Evolutionary conservation across 2,113 vertebrate species (phyloP), one percentile per base, ranked within the genome.

Genomic region (Sander lucioperca): DNA sequence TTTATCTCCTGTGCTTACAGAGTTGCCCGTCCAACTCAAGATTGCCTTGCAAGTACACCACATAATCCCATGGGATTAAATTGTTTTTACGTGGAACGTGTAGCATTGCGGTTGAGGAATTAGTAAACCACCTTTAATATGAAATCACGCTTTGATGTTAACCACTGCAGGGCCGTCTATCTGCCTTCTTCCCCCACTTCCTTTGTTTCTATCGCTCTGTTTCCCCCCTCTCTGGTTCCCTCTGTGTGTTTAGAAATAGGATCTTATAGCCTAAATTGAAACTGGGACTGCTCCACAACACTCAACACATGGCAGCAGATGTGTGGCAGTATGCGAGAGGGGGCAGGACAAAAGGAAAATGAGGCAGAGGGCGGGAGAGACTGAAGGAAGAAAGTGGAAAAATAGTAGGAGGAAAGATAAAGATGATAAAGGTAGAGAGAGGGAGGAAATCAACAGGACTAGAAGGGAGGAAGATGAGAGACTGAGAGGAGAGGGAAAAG

Each of bases 301-400:
- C 90, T 88, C 88, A 92, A 89, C 94, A 90, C 88, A 91, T 89
- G 84, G 86, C 87, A 91, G 88, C 92, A 93, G 90, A 92, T 94
- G 92, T 87, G 80, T 83, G 45, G 86, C 62, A 84, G 70, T 64
- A 64, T 81, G 77, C 27, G 65, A 69, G 82, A 30, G 61, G 77
- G n/a, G 48, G 53, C 14, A 1, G 72, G 78, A 48, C 3, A 80
- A 36, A 59, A 23, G 87, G 57, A 53, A 85, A 74, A 48, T 25
- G 45, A 88, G 73, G 48, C 71, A 36, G 61, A 80, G 18, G 45
- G 59, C 68, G 27, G 30, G 43, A 67, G 30, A 25, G 45, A 67
- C 25, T 0, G 43, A 82, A 45, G 45, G 62, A 18, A 80, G 48
- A 63, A 47, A 48, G 61, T 51, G 64, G 45, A 63, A 75, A 63